These are phyloP conservation scores for Himalopsyche tibetana DNA, from an alignment of 2,888 invertebrate genomes.

Conservation along the genomic window DNA sequence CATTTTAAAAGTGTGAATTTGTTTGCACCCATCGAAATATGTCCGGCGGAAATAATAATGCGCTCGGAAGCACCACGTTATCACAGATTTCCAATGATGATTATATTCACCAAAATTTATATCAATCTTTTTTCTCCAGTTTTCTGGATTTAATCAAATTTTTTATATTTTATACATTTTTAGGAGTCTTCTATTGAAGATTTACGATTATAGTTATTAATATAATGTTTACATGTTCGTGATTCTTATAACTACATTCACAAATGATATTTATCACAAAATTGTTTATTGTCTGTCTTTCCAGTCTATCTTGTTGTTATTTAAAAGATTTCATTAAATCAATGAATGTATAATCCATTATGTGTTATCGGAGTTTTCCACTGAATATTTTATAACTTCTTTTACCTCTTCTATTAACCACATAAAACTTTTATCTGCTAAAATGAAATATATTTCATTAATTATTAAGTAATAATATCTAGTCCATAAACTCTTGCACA, in stretches of 20 bases:
- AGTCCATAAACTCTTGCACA: slow-evolving; percentile 65
- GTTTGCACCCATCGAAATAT: slow-evolving; percentile 61
- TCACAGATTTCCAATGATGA: slow-evolving; percentile 62
- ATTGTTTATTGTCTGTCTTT: slow-evolving; percentile 59
- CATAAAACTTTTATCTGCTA: slow-evolving; percentile 56
- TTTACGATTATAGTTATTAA: slow-evolving; percentile 58
- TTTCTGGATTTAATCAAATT: slow-evolving; percentile 65
- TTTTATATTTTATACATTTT: slow-evolving; percentile 65
- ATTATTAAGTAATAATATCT: slow-evolving; percentile 56
- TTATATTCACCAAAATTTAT: slow-evolving; percentile 59
- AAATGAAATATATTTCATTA: slow-evolving; percentile 52
- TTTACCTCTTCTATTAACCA: slow-evolving; percentile 49
- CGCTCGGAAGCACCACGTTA: slow-evolving; percentile 59
- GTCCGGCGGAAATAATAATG: slow-evolving; percentile 11
- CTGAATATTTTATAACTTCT: slow-evolving; percentile 60
- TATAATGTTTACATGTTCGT: slow-evolving; percentile 60
- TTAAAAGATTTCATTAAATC: slow-evolving; percentile 58
- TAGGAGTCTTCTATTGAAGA: slow-evolving; percentile 65
- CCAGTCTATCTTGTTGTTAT: slow-evolving; percentile 63
- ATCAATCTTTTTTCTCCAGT: slow-evolving; percentile 64
- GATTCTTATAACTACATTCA: slow-evolving; percentile 61
- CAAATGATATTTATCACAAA: slow-evolving; percentile 54
- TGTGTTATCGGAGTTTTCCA: slow-evolving; percentile 59
- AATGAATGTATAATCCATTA: slow-evolving; percentile 60
- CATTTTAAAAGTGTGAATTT: slow-evolving; percentile 57